Conservation (phyloP, 2,797 vertebrate genomes). For the Eurystomus glaucurus region DNA sequence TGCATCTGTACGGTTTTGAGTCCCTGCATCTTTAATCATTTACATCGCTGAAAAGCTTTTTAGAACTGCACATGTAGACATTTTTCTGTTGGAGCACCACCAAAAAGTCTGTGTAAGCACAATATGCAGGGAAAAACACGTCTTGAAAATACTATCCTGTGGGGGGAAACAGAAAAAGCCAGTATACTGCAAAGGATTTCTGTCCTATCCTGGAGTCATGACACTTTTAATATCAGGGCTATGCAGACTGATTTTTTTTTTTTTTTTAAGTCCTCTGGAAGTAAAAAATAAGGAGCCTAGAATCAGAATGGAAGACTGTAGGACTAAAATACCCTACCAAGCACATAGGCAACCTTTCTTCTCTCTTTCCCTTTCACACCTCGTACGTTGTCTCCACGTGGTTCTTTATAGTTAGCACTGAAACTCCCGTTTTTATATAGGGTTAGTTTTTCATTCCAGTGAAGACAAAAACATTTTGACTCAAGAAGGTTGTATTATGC, state of each 20-base stretch:
- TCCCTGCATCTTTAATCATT: constrained; percentile 67
- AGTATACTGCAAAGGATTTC: not conserved
- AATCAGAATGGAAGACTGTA: not conserved
- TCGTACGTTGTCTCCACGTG: not conserved
- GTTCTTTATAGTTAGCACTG: not conserved
- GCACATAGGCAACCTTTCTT: not conserved
- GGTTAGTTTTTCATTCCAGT: not conserved
- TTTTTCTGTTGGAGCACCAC: constrained; percentile 66
- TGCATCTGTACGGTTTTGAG: constrained; percentile 49
- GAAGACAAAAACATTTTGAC: constrained; percentile 20
- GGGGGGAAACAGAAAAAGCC: not conserved
- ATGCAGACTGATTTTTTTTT: not conserved
- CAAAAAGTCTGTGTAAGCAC: constrained; percentile 66
- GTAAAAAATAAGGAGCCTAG: too few relatives aligned
- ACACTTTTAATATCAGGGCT: not conserved
- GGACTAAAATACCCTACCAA: not conserved
- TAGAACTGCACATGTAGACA: constrained; percentile 55
- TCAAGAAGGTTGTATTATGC: constrained; percentile 26
- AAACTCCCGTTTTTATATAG: not conserved
- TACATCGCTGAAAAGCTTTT: constrained; percentile 71
- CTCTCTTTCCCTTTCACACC: not conserved
- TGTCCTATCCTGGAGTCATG: not conserved
- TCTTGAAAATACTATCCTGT: constrained; percentile 56
- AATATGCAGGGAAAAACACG: constrained; percentile 36
- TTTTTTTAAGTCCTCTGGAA: constrained; percentile 2